phyloP scores from a whole-genome alignment of 1,140 invertebrate genomes.

The Eurosta solidaginis region DNA sequence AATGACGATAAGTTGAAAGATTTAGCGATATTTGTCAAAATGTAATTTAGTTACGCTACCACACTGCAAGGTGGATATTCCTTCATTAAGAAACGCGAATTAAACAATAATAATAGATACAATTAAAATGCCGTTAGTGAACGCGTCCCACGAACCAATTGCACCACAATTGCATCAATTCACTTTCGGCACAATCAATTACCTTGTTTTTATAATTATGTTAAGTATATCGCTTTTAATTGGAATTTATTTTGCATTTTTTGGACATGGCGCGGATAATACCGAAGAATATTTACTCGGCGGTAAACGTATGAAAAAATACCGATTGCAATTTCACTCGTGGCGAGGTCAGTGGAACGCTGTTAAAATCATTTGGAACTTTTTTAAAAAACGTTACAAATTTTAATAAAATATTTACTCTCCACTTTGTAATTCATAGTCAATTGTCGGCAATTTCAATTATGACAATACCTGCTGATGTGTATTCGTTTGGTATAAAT shows the following conservation, averaged over 20 bases:
- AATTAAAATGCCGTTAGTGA: constrained; percentile 40
- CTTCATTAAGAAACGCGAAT: too few species aligned
- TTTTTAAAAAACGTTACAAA: background rate
- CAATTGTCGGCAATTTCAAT: constrained; percentile 82
- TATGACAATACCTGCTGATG: constrained; percentile 78
- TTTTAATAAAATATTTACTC: background rate
- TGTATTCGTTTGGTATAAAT: constrained; percentile 77
- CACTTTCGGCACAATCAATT: constrained; percentile 64
- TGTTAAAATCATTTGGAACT: background rate
- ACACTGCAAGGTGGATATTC: too few species aligned
- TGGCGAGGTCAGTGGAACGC: constrained; percentile 63
- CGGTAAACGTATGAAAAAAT: constrained; percentile 67
- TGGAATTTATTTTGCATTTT: constrained; percentile 69
- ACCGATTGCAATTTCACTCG: constrained; percentile 70
- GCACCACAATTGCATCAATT: constrained; percentile 38
- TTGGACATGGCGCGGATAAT: constrained; percentile 60
- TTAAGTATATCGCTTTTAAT: constrained; percentile 67
- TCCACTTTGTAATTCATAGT: constrained; percentile 57
- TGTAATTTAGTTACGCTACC: too few species aligned
- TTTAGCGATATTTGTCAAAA: too few species aligned
- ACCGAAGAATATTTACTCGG: constrained; percentile 68
- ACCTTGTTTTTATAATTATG: constrained; percentile 66
- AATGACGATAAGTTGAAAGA: too few species aligned
- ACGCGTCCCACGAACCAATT: constrained; percentile 35
- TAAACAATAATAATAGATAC: background rate